Base-by-base conservation (phyloP, 2,797 vertebrate genomes). In the Thamnophis elegans region DNA sequence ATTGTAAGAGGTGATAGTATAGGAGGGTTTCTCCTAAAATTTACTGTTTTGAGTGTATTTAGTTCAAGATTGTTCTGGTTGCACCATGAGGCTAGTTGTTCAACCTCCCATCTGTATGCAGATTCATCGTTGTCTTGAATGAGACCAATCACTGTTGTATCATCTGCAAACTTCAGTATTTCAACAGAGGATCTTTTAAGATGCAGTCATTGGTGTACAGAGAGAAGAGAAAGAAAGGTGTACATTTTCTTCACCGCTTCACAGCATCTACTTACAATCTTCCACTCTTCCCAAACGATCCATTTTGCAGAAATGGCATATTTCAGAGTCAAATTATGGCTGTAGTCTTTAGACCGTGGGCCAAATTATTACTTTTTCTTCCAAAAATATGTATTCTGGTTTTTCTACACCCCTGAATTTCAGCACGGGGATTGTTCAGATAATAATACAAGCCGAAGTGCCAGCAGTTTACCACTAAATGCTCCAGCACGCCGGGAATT, bases 401-500 rank as follows among this genome's bases (percentile, higher is more conserved):
- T 42, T 59, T 85, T 47, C 32, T n/a, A 10, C 59, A 6, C 11
- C 51, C 36, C n/a, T 36, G 36, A 91, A 42, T 20, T 62, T 54
- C 7, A 16, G 56, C 14, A 89, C 92, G 32, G 12, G 28, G 0
- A 78, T 42, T 73, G 87, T 88, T 88, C 42, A 54, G 56, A 62
- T 88, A 42, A 93, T n/a, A 73, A 89, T 28, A 47, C 42, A 54
- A 87, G 54, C 28, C 11, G 28, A 86, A 90, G 20, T 85, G 25
- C 56, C 26, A 92, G 94, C 93, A n/a, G 91, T 55, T 88, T 86
- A 60, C 42, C 88, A 65, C 88, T 1, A 36, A n/a, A 32, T 26
- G 7, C 62, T 90, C 36, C 16, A 20, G 53, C 25, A 90, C 90
- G 20, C 0, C 89, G 68, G 53, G 90, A 94, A 87, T 78, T 18